Base-by-base conservation (phyloP, 2,888 invertebrate genomes). In the Caenorhabditis parvicauda region DNA sequence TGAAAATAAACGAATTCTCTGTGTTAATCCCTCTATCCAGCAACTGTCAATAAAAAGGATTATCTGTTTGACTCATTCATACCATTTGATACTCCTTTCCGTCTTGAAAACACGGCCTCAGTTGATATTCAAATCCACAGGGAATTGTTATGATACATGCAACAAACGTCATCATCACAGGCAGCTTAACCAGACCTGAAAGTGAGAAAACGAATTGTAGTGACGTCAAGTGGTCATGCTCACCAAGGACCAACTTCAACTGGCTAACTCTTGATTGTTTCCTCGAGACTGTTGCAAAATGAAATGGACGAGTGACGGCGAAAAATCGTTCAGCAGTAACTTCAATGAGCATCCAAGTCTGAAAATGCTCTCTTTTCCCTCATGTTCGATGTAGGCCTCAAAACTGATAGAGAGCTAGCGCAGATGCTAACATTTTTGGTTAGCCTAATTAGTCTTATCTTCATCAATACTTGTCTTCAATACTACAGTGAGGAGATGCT, bases 291-390 rank as follows among this genome's bases (percentile, higher is more conserved):
- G 58, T 56, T 17, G 59, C 54, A 39, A 59, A 59, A 28, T 62
- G 62, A 29, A 74, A 72, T 17, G 74, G 74, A 17, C 72, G 46
- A 19, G 74, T 65, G 25, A 74, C 71, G 12, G 72, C 74, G 32
- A 74, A 55, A 51, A 72, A 74, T 24, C 74, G 51, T 27, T 73
- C 71, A 3, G 70, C 70, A 4, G 72, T 66, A 7, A 74, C 74
- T 42, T 67, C 67, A 21, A 74, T 67, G 2, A 74, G 56, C 69
- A 74, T 72, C 74, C 74, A 74, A 7, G 74, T 74, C 74, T 74
- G 62, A 37, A 64, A 47, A 42, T 44, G n/a, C n/a, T n/a, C n/a
- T n/a, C n/a, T n/a, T n/a, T n/a, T n/a, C n/a, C n/a, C n/a, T n/a
- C 19, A 9, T 41, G 14, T 17, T 17, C 41, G 9, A 41, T 17